Base-by-base conservation (phyloP, 1,140 invertebrate genomes). In the Popillia japonica region DNA sequence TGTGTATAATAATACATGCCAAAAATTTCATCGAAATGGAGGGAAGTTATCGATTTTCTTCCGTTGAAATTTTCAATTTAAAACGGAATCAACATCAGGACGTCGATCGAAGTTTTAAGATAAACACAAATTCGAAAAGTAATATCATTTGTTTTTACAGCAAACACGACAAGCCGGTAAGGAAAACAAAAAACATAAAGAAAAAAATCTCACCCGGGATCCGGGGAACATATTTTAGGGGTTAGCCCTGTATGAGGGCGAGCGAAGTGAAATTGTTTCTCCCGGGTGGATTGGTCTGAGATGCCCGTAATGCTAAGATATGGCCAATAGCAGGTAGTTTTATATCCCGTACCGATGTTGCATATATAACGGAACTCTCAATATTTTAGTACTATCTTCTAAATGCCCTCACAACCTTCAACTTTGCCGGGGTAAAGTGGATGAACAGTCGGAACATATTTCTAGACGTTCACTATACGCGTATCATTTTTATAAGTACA, bases 321-420 rank as follows among this genome's bases (percentile, higher is more conserved):
- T 86, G 86, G 86, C 86, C 85, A 86, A 86, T 86, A 85, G 82
- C 80, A 82, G 83, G 81, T 82, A 84, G 85, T 86, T 86, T 86
- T 86, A 86, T 86, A 86, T 83, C 86, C 83, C 78, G 81, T 86
- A 86, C 86, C 85, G 84, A 84, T 86, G 86, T 85, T 85, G 86
- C 85, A 86, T 86, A 86, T 86, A 85, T 86, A 86, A 86, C 82
- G 78, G 79, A 82, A 75, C 80, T 78, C 84, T 86, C 85, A 86
- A 86, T 86, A 86, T 86, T 86, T 86, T 85, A 86, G 85, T 85
- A 84, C 80, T 78, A 80, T 61, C 55, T 74, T 68, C 76, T 77
- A 77, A 61, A 72, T 78, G 44, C 44, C 72, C 75, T 40, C 40
- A 41, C 27, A 72, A 74, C 44, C 34, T 61, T 61, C 23, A 42